A percentile compares a stretch with the other conserved stretches of the same genome.
phyloP scores from a whole-genome alignment of 2,888 invertebrate species.

The Pomacea canaliculata region DNA sequence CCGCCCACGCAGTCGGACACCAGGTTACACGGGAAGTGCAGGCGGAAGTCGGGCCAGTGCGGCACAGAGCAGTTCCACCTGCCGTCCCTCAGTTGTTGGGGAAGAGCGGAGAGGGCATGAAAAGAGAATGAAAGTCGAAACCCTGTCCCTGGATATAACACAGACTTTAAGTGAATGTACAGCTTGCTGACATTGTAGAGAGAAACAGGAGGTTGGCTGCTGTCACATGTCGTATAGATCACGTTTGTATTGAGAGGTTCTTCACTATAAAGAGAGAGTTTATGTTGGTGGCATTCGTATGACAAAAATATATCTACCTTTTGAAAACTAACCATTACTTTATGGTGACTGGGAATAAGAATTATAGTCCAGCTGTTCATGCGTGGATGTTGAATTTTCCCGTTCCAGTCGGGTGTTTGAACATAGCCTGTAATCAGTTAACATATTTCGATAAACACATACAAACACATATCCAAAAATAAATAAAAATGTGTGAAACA shows the following conservation, averaged over 20 bases:
- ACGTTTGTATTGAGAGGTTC: background rate
- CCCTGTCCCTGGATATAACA: conserved; percentile 1
- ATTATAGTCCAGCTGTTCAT: conserved; percentile 7
- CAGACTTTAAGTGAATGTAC: background rate
- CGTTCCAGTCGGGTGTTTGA: conserved; percentile 16
- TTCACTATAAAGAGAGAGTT: no score
- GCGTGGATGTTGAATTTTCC: conserved; percentile 3
- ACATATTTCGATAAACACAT: no score
- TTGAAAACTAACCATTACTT: no score
- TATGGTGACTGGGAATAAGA: background rate
- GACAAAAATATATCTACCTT: no score
- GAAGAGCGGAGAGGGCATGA: background rate
- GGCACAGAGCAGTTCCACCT: conserved; percentile 17
- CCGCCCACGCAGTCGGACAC: conserved; percentile 11
- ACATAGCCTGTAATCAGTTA: conserved; percentile 1
- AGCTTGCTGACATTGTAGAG: background rate
- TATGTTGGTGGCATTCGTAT: no score
- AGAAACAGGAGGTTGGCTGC: background rate
- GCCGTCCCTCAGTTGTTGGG: background rate
- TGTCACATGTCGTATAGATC: background rate
- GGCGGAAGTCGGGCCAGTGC: conserved; percentile 11
- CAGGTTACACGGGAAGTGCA: conserved; percentile 18
- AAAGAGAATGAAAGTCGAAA: conserved; percentile 17
- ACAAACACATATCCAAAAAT: no score
- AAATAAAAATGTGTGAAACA: no score